Evolutionary conservation across 2,888 invertebrate species (phyloP), one percentile per base, ranked within the genome.

Genomic region (Drosophila setosimentum): DNA sequence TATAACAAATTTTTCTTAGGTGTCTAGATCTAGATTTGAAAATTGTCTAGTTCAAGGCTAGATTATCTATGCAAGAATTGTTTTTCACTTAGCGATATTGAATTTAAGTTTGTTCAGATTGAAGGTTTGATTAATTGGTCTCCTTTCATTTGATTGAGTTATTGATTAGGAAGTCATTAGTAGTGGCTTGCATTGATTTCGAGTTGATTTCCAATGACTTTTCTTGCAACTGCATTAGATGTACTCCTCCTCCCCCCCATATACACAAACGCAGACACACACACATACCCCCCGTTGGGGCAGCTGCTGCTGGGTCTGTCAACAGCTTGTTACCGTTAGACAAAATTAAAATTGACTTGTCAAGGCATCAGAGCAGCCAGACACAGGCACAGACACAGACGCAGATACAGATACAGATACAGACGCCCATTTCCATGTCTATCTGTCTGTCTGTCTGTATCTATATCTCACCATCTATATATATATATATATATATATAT

Each of bases 291-390:
- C 37, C 18, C 30, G 21, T n/a, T 32, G 32, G 45, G 45, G 33
- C 21, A 29, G 54, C 18, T 21, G 42, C 54, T 35, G 50, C 42
- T 68, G 50, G 45, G 37, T 63, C 72, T 78, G 78, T 82, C 74
- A 75, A 57, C 68, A 76, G 69, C 83, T 80, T 76, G 76, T 80
- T 82, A 76, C 80, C 80, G 80, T 80, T 80, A 80, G 68, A 72
- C 59, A 49, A 65, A 53, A 64, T 62, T 71, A 70, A 80, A 82
- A 80, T 76, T 80, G 83, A 80, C 80, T 80, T 82, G 80, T 82
- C 80, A 79, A 79, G 81, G 78, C 80, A 75, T 67, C 78, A 35
- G 49, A 67, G 49, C 69, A 63, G 58, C 70, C 54, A 75, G 75
- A 67, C 62, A 58, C 59, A 61, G 55, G 66, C 53, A 42, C 35